phyloP scores from a whole-genome alignment of 2,113 vertebrate genomes.

The Oreochromis spilurus region DNA sequence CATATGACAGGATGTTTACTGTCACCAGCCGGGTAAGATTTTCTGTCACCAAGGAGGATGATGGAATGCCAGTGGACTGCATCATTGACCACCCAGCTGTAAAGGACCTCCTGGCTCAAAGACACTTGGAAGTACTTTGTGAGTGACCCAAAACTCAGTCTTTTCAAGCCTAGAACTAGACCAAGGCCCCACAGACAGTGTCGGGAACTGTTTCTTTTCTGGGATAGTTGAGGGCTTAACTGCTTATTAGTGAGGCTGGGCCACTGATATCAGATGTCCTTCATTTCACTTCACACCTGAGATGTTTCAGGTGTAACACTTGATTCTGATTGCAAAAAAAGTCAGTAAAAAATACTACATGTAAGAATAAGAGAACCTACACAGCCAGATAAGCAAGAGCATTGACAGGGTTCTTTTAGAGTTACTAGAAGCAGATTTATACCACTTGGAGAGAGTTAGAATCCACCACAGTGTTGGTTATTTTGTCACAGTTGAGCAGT shows the following conservation, averaged over 20 bases:
- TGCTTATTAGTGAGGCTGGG: not conserved
- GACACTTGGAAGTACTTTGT: slow-evolving; percentile 94
- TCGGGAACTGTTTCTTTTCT: not conserved
- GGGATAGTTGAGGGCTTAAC: not conserved
- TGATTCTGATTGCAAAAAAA: not conserved
- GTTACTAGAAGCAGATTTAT: not conserved
- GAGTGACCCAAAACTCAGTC: slow-evolving; percentile 67
- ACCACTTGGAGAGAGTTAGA: not conserved
- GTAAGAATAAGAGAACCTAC: not conserved
- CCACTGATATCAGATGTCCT: not conserved
- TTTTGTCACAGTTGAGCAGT: not conserved
- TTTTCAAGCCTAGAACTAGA: not conserved
- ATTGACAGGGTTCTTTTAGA: not conserved
- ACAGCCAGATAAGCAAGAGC: not conserved
- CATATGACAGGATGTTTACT: slow-evolving; percentile 89
- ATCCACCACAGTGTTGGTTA: not conserved
- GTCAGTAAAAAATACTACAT: not conserved
- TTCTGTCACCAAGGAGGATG: slow-evolving; percentile 89
- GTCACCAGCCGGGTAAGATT: slow-evolving; percentile 88
- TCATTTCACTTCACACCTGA: not conserved
- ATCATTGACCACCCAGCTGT: slow-evolving; percentile 93
- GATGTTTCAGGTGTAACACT: not conserved
- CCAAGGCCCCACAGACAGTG: not conserved
- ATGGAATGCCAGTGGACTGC: slow-evolving; percentile 89
- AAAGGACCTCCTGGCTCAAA: slow-evolving; percentile 91